A percentile compares a stretch with the other conserved stretches of the same genome.
Conservation (phyloP, 2,797 vertebrate genomes). For the Chaetophractus vellerosus region DNA sequence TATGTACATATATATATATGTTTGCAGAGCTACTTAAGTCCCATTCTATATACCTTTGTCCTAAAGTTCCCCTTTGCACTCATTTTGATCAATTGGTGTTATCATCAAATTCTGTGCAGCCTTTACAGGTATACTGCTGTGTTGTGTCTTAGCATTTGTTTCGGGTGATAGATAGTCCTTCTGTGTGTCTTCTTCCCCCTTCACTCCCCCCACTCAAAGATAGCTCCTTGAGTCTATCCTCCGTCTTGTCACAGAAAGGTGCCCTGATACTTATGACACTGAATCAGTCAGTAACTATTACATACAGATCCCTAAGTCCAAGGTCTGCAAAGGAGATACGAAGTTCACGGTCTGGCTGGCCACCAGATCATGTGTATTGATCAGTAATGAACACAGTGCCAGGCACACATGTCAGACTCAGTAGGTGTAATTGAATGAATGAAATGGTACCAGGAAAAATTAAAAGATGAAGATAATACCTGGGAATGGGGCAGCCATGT, state of each 20-base stretch:
- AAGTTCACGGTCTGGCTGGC: not conserved
- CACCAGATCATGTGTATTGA: accelerated
- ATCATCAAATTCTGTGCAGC: not conserved
- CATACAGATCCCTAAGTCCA: not conserved
- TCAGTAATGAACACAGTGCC: not conserved
- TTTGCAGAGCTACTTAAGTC: not conserved
- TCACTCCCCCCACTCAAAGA: not conserved
- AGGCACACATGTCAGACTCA: not conserved
- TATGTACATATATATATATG: not conserved
- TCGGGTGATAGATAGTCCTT: not conserved
- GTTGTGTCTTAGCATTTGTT: not conserved
- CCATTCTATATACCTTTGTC: not conserved
- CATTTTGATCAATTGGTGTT: not conserved
- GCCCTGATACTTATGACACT: not conserved
- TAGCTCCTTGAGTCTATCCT: not conserved
- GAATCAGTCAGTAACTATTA: not conserved
- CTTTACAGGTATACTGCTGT: accelerated
- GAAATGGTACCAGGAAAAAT: no score
- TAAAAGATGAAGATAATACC: not conserved
- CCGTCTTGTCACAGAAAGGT: not conserved
- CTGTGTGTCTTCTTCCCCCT: not conserved
- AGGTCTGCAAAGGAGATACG: not conserved
- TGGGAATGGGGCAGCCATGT: accelerated
- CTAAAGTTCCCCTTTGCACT: not conserved
- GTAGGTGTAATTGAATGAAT: not conserved